Conservation (phyloP, 2,888 invertebrate genomes). For the Stenchaetothrips biformis region DNA sequence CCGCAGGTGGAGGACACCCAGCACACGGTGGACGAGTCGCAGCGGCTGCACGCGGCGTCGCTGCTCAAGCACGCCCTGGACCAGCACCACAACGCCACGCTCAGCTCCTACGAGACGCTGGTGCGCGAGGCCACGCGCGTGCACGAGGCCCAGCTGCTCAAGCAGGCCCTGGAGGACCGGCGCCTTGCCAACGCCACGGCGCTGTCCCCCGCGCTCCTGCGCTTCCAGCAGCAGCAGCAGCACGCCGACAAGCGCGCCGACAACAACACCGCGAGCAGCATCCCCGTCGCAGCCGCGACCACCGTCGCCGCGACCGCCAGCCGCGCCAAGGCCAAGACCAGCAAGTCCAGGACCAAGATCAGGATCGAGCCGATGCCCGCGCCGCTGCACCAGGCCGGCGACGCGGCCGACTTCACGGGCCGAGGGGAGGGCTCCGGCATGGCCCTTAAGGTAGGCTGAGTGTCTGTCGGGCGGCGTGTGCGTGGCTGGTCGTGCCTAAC, state of each 20-base stretch:
- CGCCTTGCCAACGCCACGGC: slow-evolving; percentile 22
- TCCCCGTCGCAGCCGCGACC: not conserved
- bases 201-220: not conserved
- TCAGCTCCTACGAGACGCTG: slow-evolving; percentile 30
- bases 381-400: slow-evolving; percentile 26
- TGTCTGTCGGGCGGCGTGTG: too few relatives aligned
- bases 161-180: not conserved
- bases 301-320: not conserved
- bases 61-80: slow-evolving; percentile 36
- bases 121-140: slow-evolving; percentile 27
- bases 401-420: not conserved
- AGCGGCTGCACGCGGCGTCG: slow-evolving; percentile 39
- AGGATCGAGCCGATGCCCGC: slow-evolving; percentile 11
- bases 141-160: slow-evolving; percentile 26
- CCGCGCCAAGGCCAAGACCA: slow-evolving; percentile 9
- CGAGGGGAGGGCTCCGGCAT: slow-evolving; percentile 21
- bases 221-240: not conserved
- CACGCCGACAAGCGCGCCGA: not conserved
- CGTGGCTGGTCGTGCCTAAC: not conserved
- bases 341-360: slow-evolving; percentile 24
- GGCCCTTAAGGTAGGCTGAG: not conserved
- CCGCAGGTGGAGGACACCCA: slow-evolving; percentile 30
- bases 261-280: not conserved
- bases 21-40: slow-evolving; percentile 40
- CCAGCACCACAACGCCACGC: slow-evolving; percentile 18